Percentiles rank a stretch among this genome's conserved stretches.
These are phyloP conservation scores for Hypolimnas misippus DNA, from an alignment of 2,888 invertebrate species.

Conservation along the genomic window DNA sequence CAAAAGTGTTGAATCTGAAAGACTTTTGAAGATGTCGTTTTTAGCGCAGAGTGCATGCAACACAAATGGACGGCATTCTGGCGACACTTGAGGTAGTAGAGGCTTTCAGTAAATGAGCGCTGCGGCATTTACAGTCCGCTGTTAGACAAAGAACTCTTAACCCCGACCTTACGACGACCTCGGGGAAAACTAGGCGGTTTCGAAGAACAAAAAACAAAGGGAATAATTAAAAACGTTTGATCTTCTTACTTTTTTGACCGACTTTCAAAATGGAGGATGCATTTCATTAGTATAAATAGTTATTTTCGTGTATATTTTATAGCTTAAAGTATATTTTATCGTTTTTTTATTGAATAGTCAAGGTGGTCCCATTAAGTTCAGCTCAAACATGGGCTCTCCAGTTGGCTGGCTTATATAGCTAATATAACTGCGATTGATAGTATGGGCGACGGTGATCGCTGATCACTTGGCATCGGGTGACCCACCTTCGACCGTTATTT, in stretches of 20 bases:
- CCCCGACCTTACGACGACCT: constrained; percentile 45
- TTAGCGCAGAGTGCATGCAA: constrained; percentile 41
- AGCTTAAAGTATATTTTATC: too few relatives aligned
- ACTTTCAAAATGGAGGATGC: not conserved
- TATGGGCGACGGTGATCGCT: too few relatives aligned
- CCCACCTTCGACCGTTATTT: too few relatives aligned
- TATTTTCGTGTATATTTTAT: too few relatives aligned
- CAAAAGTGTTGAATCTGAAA: constrained; percentile 17
- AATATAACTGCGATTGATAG: too few relatives aligned
- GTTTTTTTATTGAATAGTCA: too few relatives aligned
- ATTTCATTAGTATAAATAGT: too few relatives aligned
- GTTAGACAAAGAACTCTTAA: constrained; percentile 64
- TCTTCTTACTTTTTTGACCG: not conserved
- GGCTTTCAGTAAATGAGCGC: constrained; percentile 38
- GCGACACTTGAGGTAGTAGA: constrained; percentile 62
- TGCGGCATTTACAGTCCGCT: constrained; percentile 39
- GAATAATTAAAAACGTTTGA: not conserved
- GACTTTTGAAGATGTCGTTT: constrained; percentile 20
- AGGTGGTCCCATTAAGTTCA: too few relatives aligned
- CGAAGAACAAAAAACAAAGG: too few relatives aligned
- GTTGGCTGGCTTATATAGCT: too few relatives aligned
- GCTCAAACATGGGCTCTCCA: too few relatives aligned
- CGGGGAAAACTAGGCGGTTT: constrained; percentile 11
- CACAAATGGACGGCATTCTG: constrained; percentile 60
- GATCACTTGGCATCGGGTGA: too few relatives aligned